Evolutionary conservation across 2,888 invertebrate genomes (phyloP).

Genomic region (Luperina nickerlii): DNA sequence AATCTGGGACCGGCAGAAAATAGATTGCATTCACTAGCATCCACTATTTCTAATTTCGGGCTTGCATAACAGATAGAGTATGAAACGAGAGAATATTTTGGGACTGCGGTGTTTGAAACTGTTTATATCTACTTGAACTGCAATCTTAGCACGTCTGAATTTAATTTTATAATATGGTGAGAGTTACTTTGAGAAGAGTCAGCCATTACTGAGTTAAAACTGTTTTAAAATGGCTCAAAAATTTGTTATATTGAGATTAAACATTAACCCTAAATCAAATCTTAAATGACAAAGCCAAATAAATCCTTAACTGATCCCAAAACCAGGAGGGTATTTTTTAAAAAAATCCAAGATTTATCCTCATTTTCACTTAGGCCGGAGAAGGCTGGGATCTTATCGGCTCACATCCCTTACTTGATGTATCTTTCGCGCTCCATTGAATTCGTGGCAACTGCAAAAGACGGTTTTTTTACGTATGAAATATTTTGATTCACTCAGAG

Average conservation of each 20-base stretch:
- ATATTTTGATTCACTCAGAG: constrained; percentile 55
- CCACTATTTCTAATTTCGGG: constrained; percentile 18
- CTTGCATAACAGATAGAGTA: constrained; percentile 20
- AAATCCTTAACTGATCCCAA: constrained; percentile 27
- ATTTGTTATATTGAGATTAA: background rate
- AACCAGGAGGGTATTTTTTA: constrained; percentile 44
- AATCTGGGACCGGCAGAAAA: constrained; percentile 10
- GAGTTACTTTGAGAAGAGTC: background rate
- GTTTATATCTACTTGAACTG: background rate
- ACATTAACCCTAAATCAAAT: constrained; percentile 18
- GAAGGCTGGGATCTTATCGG: constrained; percentile 26
- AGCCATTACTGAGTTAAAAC: background rate
- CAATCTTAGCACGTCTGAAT: constrained; percentile 2
- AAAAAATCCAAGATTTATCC: constrained; percentile 54
- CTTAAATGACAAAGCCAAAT: constrained; percentile 11
- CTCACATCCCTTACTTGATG: constrained; percentile 46
- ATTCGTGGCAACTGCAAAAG: constrained; percentile 54
- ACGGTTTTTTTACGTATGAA: constrained; percentile 48
- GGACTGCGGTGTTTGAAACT: background rate
- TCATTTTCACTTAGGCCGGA: constrained; percentile 53
- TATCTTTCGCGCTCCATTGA: constrained; percentile 63
- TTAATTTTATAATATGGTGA: constrained; percentile 3
- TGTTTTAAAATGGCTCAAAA: background rate
- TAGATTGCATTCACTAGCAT: constrained; percentile 22
- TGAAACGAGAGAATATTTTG: constrained; percentile 39